Percentiles rank a stretch among this genome's conserved stretches.
Conservation (phyloP, 1,140 invertebrate genomes). For the Cheumatopsyche charites region DNA sequence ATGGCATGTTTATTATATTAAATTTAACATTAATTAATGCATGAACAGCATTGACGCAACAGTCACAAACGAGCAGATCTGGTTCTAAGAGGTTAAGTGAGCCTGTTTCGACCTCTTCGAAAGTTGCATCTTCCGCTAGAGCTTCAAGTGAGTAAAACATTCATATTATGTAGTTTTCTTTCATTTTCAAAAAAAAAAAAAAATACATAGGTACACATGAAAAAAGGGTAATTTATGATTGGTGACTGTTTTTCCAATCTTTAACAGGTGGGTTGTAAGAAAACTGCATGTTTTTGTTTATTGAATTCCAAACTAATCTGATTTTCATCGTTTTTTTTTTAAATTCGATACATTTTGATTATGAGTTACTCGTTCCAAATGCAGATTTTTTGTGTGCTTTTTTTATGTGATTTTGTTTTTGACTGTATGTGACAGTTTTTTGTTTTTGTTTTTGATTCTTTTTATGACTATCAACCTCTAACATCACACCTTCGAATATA, state of each 20-base stretch:
- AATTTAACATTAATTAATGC: constrained; percentile 29
- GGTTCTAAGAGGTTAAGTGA: constrained; percentile 42
- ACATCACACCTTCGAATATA: constrained; percentile 39
- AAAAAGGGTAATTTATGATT: no score
- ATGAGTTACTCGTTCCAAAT: background rate
- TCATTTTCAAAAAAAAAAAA: no score
- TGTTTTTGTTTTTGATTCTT: constrained; percentile 45
- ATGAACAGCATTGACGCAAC: constrained; percentile 29
- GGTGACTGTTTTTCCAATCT: no score
- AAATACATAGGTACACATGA: no score
- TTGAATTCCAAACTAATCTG: constrained; percentile 1
- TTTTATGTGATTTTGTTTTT: background rate
- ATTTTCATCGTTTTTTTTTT: constrained; percentile 12
- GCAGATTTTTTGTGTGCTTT: background rate
- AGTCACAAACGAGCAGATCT: constrained; percentile 25
- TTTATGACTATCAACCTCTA: constrained; percentile 38
- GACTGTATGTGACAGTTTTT: constrained; percentile 44
- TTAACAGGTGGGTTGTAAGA: background rate
- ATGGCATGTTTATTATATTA: constrained; percentile 9
- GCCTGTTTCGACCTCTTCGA: constrained; percentile 18
- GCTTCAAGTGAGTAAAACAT: constrained; percentile 44
- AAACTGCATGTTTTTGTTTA: background rate
- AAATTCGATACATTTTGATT: no score
- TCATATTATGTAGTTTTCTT: constrained; percentile 9
- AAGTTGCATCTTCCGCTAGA: constrained; percentile 3